Evolutionary conservation across 2,888 invertebrate genomes (phyloP).

Genomic region (Torymus aiolomorphi): DNA sequence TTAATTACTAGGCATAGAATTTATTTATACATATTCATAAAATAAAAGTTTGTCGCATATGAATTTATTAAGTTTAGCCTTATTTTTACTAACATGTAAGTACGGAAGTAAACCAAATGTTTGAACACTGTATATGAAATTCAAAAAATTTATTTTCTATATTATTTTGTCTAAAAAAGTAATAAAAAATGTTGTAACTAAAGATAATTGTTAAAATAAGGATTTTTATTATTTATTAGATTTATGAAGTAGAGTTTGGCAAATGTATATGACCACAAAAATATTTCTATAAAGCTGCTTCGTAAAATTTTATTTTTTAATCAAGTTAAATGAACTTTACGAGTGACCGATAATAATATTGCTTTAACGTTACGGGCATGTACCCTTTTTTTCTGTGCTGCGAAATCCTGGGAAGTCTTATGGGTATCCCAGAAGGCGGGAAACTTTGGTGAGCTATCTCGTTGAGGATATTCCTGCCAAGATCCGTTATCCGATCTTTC

Average conservation of each 20-base stretch:
- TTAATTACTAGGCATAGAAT: background rate
- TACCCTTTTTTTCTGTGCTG: slow-evolving; percentile 50
- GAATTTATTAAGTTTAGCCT: too few species aligned
- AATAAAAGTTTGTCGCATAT: too few species aligned
- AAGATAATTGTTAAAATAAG: background rate
- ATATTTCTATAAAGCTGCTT: background rate
- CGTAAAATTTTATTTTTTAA: slow-evolving; percentile 18
- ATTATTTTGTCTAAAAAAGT: slow-evolving; percentile 13
- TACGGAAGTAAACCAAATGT: background rate
- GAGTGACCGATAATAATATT: too few species aligned
- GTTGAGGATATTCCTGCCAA: slow-evolving; percentile 66
- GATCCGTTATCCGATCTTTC: slow-evolving; percentile 62
- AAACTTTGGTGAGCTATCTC: slow-evolving; percentile 71
- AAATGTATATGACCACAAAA: too few species aligned
- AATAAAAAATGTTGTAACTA: slow-evolving; percentile 16
- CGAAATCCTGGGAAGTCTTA: slow-evolving; percentile 61
- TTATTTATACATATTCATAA: too few species aligned
- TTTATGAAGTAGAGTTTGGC: too few species aligned
- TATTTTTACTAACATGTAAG: background rate
- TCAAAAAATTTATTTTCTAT: slow-evolving; percentile 6
- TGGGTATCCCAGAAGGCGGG: slow-evolving; percentile 69
- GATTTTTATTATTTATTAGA: too few species aligned
- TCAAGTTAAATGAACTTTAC: slow-evolving; percentile 35
- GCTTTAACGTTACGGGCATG: too few species aligned
- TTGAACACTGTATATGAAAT: background rate